Evolutionary conservation across 2,113 vertebrate species (phyloP).

Genomic region (Benitochromis conjunctus): DNA sequence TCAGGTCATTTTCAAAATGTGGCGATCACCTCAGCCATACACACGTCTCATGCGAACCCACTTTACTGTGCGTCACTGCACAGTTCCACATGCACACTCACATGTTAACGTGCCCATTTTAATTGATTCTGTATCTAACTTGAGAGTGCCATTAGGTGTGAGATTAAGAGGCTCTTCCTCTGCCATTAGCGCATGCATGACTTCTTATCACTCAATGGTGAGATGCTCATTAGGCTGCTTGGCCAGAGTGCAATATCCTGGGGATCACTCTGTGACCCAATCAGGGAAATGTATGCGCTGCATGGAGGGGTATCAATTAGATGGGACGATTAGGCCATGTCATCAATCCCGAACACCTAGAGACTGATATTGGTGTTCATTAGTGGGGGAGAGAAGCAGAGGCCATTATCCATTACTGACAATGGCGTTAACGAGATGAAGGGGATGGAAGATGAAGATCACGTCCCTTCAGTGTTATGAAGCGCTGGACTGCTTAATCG

Average conservation of each 20-base stretch:
- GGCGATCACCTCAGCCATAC: neutral
- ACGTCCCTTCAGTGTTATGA: neutral
- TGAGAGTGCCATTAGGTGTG: constrained; percentile 38
- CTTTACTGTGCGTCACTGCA: neutral
- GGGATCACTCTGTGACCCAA: constrained; percentile 39
- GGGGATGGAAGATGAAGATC: constrained; percentile 7
- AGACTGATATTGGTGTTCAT: constrained; percentile 48
- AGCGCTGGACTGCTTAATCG: neutral
- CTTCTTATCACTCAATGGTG: constrained; percentile 51
- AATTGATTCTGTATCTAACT: constrained; percentile 54
- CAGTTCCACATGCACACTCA: neutral
- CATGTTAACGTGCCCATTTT: constrained; percentile 25
- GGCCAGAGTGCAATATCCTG: constrained; percentile 39
- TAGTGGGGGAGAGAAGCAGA: constrained; percentile 1
- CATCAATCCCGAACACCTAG: constrained; percentile 52
- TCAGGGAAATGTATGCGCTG: constrained; percentile 42
- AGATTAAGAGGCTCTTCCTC: constrained; percentile 53
- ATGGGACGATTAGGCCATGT: constrained; percentile 35
- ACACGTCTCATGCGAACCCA: neutral
- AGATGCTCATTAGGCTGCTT: constrained; percentile 45
- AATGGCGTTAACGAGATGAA: constrained; percentile 38
- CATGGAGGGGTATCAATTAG: constrained; percentile 53
- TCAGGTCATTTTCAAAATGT: neutral
- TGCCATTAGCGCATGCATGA: constrained; percentile 43
- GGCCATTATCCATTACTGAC: constrained; percentile 53